Evolutionary conservation across 2,113 vertebrate species (phyloP).

Genomic region (Microtus montanus): DNA sequence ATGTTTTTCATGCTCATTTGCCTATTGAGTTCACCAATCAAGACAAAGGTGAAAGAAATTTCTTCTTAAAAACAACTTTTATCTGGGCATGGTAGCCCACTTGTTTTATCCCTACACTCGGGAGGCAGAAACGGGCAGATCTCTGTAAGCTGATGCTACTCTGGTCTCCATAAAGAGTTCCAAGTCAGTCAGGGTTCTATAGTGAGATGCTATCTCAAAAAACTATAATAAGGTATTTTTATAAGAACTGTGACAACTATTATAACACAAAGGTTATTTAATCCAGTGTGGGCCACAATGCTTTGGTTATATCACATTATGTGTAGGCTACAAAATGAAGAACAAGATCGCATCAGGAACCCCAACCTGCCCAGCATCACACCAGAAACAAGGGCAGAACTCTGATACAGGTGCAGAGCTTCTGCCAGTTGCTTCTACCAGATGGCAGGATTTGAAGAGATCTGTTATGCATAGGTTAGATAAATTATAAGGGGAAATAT

Average conservation of each 20-base stretch:
- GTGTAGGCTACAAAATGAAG: not conserved
- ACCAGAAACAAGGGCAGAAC: not conserved
- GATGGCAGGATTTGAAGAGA: not conserved
- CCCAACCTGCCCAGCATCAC: not conserved
- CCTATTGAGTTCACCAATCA: not conserved
- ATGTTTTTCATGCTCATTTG: not conserved
- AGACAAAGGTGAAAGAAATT: not conserved
- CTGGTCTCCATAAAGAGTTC: not conserved
- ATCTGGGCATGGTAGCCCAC: not conserved
- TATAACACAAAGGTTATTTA: not conserved
- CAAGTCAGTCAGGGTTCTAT: not conserved
- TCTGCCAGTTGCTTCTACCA: not conserved
- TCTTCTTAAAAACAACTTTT: not conserved
- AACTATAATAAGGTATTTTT: not conserved
- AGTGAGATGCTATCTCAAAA: not conserved
- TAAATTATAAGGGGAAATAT: not conserved
- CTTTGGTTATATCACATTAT: fast-evolving
- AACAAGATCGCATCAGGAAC: not conserved
- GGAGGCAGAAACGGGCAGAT: not conserved
- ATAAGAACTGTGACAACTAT: not conserved
- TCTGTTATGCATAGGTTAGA: not conserved
- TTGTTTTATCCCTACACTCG: not conserved
- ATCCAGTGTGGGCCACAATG: not conserved
- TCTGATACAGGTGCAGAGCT: not conserved
- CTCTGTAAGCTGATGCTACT: not conserved